Percentiles rank a stretch among this genome's conserved stretches.
Conservation (phyloP, 1,140 invertebrate species). For the Aradophagus sp. region DNA sequence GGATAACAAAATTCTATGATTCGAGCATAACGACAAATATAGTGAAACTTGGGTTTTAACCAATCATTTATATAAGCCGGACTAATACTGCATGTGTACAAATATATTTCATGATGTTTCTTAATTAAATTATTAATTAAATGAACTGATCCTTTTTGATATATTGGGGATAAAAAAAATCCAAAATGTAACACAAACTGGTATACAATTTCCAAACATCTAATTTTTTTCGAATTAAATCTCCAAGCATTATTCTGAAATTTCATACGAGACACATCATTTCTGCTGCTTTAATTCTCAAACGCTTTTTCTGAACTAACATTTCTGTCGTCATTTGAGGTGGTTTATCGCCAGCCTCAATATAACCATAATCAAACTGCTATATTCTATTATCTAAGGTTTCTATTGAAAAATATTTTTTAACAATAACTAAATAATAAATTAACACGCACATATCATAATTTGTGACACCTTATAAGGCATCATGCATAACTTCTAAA, state of each 20-base stretch:
- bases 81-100: constrained; percentile 7
- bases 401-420: constrained; percentile 21
- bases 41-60: constrained; percentile 17
- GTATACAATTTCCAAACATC: constrained; percentile 23
- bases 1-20: constrained; percentile 12
- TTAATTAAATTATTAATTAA: constrained; percentile 23
- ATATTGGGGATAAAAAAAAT: constrained; percentile 24
- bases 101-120: constrained; percentile 20
- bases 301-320: constrained; percentile 21
- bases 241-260: constrained; percentile 37
- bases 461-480: constrained; percentile 45
- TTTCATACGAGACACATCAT: constrained; percentile 45
- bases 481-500: constrained; percentile 58
- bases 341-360: constrained; percentile 35
- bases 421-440: constrained; percentile 28
- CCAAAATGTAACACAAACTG: constrained; percentile 18
- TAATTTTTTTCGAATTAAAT: constrained; percentile 24
- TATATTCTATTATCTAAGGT: constrained; percentile 27
- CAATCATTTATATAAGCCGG: constrained; percentile 3
- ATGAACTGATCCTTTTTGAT: constrained; percentile 9
- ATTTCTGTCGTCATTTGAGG: constrained; percentile 19
- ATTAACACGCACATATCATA: constrained; percentile 49
- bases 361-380: constrained; percentile 34
- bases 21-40: constrained; percentile 8
- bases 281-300: constrained; percentile 37